Evolutionary conservation across 1,140 invertebrate species (phyloP).

Genomic region (Tetramorium parvispinum): DNA sequence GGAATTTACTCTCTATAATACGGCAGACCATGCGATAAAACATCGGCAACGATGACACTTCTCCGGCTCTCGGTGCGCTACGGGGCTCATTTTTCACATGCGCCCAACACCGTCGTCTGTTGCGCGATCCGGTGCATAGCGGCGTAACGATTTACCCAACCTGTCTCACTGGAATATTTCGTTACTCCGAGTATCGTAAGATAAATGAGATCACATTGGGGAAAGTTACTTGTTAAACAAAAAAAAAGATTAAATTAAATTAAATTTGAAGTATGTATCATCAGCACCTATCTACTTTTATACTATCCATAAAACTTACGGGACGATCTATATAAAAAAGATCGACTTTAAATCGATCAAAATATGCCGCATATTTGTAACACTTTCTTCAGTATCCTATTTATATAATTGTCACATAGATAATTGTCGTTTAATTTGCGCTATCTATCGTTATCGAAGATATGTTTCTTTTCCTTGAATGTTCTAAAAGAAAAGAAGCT

Average conservation of each 20-base stretch:
- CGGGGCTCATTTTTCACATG: constrained; percentile 49
- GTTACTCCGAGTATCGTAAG: constrained; percentile 23
- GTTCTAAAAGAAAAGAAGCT: background rate
- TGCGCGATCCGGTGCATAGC: constrained; percentile 24
- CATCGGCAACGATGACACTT: constrained; percentile 55
- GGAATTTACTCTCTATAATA: constrained; percentile 57
- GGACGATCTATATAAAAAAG: background rate
- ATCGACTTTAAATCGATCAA: background rate
- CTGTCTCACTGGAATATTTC: constrained; percentile 27
- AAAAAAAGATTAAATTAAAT: background rate
- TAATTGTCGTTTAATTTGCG: background rate
- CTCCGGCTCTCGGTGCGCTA: constrained; percentile 10
- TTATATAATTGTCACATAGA: background rate
- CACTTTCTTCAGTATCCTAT: background rate
- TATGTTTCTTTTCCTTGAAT: background rate
- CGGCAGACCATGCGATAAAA: constrained; percentile 45
- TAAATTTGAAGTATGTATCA: background rate
- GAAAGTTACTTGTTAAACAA: background rate
- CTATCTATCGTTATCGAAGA: background rate
- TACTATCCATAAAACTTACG: background rate
- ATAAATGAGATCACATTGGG: background rate
- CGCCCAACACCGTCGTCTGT: constrained; percentile 26
- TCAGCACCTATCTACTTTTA: background rate
- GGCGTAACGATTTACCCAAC: constrained; percentile 34
- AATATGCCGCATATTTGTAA: background rate